Percentiles rank a stretch among this genome's conserved stretches.
These are phyloP conservation scores for Epinotia demarniana DNA, from an alignment of 2,888 invertebrate genomes.

Conservation along the genomic window DNA sequence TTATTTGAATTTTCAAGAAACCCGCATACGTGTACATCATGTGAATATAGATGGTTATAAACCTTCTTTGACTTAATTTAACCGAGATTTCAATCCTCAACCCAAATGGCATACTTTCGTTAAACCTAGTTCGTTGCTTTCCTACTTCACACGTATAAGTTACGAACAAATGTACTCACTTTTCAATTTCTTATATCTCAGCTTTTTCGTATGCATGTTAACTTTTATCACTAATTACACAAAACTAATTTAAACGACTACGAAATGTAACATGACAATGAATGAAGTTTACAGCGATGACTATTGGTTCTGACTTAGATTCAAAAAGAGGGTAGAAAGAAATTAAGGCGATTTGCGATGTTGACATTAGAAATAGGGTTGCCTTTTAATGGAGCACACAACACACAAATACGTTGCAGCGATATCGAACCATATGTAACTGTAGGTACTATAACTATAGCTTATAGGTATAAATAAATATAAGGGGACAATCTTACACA, in stretches of 20 bases:
- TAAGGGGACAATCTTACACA: too few species aligned
- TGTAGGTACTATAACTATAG: too few species aligned
- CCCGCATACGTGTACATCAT: not conserved
- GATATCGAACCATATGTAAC: too few species aligned
- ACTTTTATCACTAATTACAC: not conserved
- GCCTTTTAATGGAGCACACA: not conserved
- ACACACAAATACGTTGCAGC: too few species aligned
- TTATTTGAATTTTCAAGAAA: not conserved
- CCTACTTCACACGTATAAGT: not conserved
- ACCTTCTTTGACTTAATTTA: too few species aligned
- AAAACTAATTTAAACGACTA: not conserved
- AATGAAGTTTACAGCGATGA: not conserved
- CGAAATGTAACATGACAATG: not conserved
- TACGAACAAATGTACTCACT: slow-evolving; percentile 25
- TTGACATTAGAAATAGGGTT: not conserved
- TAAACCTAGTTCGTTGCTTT: not conserved
- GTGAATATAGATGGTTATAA: not conserved
- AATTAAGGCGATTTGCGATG: not conserved
- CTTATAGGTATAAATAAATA: too few species aligned
- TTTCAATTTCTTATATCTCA: slow-evolving; percentile 36
- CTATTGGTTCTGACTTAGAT: not conserved
- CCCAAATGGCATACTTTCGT: not conserved
- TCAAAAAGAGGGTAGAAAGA: not conserved
- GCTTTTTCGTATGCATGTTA: slow-evolving; percentile 22
- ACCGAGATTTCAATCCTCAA: not conserved